Evolutionary conservation across 2,888 invertebrate species (phyloP), one percentile per base, ranked within the genome.

Genomic region (Drosophila prostipennis): DNA sequence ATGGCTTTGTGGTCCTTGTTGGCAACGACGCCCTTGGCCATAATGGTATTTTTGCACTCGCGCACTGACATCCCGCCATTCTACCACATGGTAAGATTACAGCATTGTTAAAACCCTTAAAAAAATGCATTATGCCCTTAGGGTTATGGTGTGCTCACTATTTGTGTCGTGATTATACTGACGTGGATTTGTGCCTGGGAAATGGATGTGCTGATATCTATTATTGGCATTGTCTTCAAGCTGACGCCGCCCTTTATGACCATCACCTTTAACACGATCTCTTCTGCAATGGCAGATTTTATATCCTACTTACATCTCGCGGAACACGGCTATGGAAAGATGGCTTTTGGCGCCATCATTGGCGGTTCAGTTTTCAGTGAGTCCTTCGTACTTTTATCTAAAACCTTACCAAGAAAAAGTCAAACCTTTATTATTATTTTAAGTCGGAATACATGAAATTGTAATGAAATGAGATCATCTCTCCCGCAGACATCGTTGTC

Each of bases 51-150:
- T 40, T 0, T 46, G 0, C 29, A 65, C 3, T 23, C 80, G 0
- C 80, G 81, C 32, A 81, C 81, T 4, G 81, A 81, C 46, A 8
- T 70, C 11, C 81, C 81, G 4, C 81, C 81, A 0, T 6, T 10
- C 0, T 80, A 74, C 36, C 80, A 80, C 16, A n/a, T 39, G 0
- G 80, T 83, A 55, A 57, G 74, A 19, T 7, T 14, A 11, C 7
- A 6, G 0, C 0, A 11, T 6, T 6, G 7, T 32, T 0, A 2
- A 13, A 14, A 14, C 3, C 7, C 43, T 8, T 26, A 0, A n/a
- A 8, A 14, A 2, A 5, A 5, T 2, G 6, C 2, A 1, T 11
- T 32, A 10, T 6, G 4, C 1, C 7, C 2, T 16, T 11, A 79
- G 81, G 2, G 51, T 0, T 77, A 75, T 6, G 14, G 52, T 7